A percentile compares a stretch with the other conserved stretches of the same genome.
phyloP scores from a whole-genome alignment of 2,113 vertebrate species.

The Ranitomeya imitator region DNA sequence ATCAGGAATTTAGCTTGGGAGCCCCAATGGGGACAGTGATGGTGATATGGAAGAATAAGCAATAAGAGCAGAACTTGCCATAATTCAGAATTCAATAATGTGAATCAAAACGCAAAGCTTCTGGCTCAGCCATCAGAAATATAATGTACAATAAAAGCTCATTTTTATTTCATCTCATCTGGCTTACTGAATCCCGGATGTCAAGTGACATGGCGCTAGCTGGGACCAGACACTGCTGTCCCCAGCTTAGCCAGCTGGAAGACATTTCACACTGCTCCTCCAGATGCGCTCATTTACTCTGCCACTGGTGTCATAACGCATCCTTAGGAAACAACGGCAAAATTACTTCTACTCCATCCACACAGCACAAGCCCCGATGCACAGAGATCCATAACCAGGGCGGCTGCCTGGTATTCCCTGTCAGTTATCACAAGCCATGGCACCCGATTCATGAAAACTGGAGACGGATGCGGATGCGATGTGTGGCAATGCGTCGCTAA shows the following conservation, averaged over 20 bases:
- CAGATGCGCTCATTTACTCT: constrained; percentile 40
- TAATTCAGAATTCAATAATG: not conserved
- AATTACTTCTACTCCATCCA: constrained; percentile 32
- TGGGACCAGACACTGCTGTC: constrained; percentile 15
- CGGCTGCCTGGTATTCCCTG: not conserved
- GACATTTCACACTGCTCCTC: constrained; percentile 38
- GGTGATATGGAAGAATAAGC: too few relatives aligned
- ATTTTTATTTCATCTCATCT: not conserved
- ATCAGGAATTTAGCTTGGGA: too few relatives aligned
- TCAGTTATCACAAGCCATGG: not conserved
- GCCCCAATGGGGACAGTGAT: too few relatives aligned
- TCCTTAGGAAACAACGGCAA: constrained; percentile 28
- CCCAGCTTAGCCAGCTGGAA: constrained; percentile 31
- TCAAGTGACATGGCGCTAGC: constrained; percentile 2
- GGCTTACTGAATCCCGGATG: not conserved
- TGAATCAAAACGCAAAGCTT: not conserved
- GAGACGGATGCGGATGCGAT: too few relatives aligned
- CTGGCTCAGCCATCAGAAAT: not conserved
- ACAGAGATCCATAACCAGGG: not conserved
- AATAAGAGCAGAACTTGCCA: too few relatives aligned
- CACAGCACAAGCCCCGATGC: not conserved
- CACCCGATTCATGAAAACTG: too few relatives aligned
- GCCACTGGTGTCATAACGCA: constrained; percentile 29
- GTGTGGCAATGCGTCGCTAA: too few relatives aligned
- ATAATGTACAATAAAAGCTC: not conserved